phyloP scores from a whole-genome alignment of 2,113 vertebrate species.

The Oplegnathus fasciatus region DNA sequence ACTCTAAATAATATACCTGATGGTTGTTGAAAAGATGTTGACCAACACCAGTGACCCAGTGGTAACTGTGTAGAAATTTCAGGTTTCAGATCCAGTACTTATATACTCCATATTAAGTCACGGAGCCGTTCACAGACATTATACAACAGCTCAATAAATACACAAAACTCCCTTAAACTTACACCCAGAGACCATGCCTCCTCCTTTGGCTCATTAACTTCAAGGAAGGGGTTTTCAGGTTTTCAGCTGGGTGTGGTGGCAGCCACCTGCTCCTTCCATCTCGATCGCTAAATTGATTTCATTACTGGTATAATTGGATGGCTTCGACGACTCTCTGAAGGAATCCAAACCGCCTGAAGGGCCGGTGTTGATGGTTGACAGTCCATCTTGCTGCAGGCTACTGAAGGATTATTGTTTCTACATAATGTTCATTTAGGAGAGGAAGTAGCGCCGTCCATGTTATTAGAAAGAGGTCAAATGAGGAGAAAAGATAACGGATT shows the following conservation, averaged over 20 bases:
- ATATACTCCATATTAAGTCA: neutral
- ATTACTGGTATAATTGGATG: slow-evolving; percentile 71
- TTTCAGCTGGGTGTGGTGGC: slow-evolving; percentile 40
- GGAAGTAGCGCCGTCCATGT: neutral
- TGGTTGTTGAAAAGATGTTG: slow-evolving; percentile 15
- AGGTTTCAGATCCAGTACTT: slow-evolving; percentile 17
- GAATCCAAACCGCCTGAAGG: slow-evolving; percentile 45
- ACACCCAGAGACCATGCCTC: neutral
- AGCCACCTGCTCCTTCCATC: slow-evolving; percentile 62
- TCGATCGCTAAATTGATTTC: slow-evolving; percentile 65
- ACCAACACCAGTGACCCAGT: neutral
- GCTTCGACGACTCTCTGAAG: slow-evolving; percentile 58
- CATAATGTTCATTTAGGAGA: slow-evolving; percentile 31
- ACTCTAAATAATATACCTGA: slow-evolving; percentile 8
- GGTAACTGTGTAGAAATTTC: neutral
- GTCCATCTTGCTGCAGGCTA: slow-evolving; percentile 35
- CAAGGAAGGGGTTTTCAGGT: slow-evolving; percentile 7
- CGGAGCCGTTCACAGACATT: slow-evolving; percentile 20
- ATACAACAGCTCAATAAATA: slow-evolving; percentile 15
- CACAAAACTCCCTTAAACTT: neutral
- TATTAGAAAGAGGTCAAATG: slow-evolving; percentile 22
- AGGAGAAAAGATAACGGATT: neutral
- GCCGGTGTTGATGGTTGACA: slow-evolving; percentile 25
- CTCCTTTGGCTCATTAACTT: slow-evolving; percentile 46
- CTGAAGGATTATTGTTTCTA: slow-evolving; percentile 41